These are phyloP conservation scores for Zosterops borbonicus DNA, from an alignment of 2,113 vertebrate species.

Conservation along the genomic window DNA sequence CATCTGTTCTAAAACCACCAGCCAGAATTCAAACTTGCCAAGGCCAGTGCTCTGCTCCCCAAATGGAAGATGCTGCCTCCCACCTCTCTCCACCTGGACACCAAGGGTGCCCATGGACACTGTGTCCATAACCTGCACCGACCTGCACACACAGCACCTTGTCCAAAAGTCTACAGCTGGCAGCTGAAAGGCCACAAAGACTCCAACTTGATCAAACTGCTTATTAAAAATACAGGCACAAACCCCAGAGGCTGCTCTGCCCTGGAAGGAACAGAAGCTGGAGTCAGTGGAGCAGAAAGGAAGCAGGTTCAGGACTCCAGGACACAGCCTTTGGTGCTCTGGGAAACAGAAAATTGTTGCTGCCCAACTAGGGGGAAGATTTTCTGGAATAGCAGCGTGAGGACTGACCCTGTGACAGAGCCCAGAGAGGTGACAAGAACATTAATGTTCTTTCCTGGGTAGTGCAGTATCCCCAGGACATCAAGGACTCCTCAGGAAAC, in stretches of 20 bases:
- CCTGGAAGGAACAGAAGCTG: background rate
- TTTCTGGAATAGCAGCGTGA: accelerated
- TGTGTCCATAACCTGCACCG: background rate
- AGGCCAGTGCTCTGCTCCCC: background rate
- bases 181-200: background rate
- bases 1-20: background rate
- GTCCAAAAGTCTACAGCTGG: background rate
- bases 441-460: background rate
- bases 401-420: background rate
- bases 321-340: background rate
- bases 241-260: background rate
- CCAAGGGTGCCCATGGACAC: background rate
- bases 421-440: background rate
- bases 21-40: background rate
- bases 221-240: background rate
- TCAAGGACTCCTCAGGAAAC: background rate
- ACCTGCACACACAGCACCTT: background rate
- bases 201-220: background rate
- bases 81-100: background rate
- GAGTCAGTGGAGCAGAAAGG: background rate
- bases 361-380: background rate
- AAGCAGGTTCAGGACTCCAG: background rate
- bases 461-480: background rate
- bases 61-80: background rate
- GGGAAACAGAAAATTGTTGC: background rate